Conservation (phyloP, 2,888 invertebrate species). For the Ormyrus nitidulus region DNA sequence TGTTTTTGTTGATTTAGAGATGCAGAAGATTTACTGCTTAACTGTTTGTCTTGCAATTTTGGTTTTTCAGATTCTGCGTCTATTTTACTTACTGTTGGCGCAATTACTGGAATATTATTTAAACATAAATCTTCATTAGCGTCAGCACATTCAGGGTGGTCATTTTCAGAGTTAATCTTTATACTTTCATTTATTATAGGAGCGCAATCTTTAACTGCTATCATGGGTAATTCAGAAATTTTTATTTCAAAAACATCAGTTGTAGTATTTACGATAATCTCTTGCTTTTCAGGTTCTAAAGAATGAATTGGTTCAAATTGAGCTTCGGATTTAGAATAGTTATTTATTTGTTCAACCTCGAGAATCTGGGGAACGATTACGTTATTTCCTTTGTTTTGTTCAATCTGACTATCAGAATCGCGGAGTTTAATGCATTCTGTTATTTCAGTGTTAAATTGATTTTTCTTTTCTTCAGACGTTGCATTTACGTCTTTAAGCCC, state of each 20-base stretch:
- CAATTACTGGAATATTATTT: slow-evolving; percentile 3
- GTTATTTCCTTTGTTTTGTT: slow-evolving; percentile 16
- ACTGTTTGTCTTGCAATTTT: neutral
- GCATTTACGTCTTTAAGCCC: neutral
- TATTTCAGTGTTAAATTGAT: slow-evolving; percentile 5
- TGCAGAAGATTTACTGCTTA: neutral
- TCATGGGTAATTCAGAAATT: slow-evolving; percentile 64
- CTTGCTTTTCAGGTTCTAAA: neutral
- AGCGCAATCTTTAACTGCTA: slow-evolving; percentile 66
- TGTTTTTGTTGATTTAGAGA: slow-evolving; percentile 8
- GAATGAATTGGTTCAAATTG: slow-evolving; percentile 45
- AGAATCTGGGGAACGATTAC: slow-evolving; percentile 24
- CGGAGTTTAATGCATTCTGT: neutral
- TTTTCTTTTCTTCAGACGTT: neutral
- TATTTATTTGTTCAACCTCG: slow-evolving; percentile 2
- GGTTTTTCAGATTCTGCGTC: neutral
- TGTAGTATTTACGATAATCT: neutral
- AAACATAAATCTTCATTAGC: slow-evolving; percentile 29
- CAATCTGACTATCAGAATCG: neutral
- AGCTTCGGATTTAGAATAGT: slow-evolving; percentile 25
- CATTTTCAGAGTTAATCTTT: neutral
- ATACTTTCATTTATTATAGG: slow-evolving; percentile 53
- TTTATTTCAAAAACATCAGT: slow-evolving; percentile 66
- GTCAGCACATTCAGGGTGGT: slow-evolving; percentile 17
- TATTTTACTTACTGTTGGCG: neutral